Base-by-base conservation (phyloP, 2,888 invertebrate species). In the Danaus chrysippus region DNA sequence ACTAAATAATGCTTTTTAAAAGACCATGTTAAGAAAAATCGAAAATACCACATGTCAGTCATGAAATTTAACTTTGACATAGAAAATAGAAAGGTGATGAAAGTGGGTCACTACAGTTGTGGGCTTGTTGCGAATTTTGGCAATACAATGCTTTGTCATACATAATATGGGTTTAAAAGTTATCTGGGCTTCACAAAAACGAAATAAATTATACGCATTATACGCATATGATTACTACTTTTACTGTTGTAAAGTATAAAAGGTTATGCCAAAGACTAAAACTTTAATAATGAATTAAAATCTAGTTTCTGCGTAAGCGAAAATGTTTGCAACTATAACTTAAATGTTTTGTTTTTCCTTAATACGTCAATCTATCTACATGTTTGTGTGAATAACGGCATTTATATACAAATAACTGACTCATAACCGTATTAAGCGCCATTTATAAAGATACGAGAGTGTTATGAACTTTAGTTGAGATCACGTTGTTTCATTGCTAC, bases 401-500 rank as follows among this genome's bases (percentile, higher is more conserved):
- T 43, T 44, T 19, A 57, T 13, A 49, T 53, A 56, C 61, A 3
- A 9, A 49, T 49, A 17, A n/a, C 57, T 66, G 66, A 66, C 42
- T 64, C 66, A 64, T 43, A 53, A 42, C 54, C 43, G 19, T 44
- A n/a, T 41, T 19, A 44, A 59, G 44, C 58, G 55, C 53, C 53
- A 56, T 56, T 56, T 42, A 56, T 44, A 43, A 41, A 12, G 46
- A 53, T 52, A 11, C 42, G 23, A 34, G 56, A 54, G 10, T 58
- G 41, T 42, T 58, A 42, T 43, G n/a, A 43, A 41, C 49, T 53
- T 11, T 42, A 41, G 15, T 17, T n/a, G 23, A 41, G 54, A 46
- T 15, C 23, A 46, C 19, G 10, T 56, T 41, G 54, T 58, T 64
- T 53, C 13, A 54, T 58, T 46, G 17, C 6, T 41, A 55, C 23